phyloP scores from a whole-genome alignment of 92 coral and sea anemone species.

The Palythoa grandiflora region DNA sequence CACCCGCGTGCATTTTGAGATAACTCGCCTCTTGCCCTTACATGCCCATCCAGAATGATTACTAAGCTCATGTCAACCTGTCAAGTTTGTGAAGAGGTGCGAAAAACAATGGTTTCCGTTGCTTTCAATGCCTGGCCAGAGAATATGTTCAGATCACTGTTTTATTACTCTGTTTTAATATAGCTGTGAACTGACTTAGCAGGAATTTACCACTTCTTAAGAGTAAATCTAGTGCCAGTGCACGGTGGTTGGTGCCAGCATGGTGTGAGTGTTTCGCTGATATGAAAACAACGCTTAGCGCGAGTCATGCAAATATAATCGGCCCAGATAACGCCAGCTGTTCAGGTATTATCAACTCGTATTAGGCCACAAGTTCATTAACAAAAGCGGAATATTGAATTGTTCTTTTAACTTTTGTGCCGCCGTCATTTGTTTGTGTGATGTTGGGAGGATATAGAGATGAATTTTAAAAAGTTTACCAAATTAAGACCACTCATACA shows the following conservation, averaged over 20 bases:
- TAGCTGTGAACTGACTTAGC: slow-evolving; percentile 25
- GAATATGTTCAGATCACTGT: slow-evolving; percentile 3
- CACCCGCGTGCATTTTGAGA: slow-evolving; percentile 44
- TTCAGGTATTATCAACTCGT: background rate
- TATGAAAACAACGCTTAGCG: background rate
- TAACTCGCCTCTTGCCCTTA: slow-evolving; percentile 52
- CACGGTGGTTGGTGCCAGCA: slow-evolving; percentile 1
- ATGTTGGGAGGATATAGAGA: background rate
- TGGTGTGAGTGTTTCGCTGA: background rate
- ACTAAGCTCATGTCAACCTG: slow-evolving; percentile 60
- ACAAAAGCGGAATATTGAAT: slow-evolving; percentile 29
- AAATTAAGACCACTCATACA: background rate
- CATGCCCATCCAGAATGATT: slow-evolving; percentile 67
- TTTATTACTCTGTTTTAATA: background rate
- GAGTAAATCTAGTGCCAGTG: background rate
- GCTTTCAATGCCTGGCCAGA: slow-evolving; percentile 22
- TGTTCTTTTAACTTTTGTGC: slow-evolving; percentile 17
- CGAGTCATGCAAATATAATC: slow-evolving; percentile 42
- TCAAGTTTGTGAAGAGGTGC: slow-evolving; percentile 56
- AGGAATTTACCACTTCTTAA: slow-evolving; percentile 29
- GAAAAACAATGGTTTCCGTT: slow-evolving; percentile 35
- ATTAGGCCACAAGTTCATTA: slow-evolving; percentile 21
- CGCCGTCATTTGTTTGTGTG: slow-evolving; percentile 2
- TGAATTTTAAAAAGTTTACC: background rate
- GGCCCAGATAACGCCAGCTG: slow-evolving; percentile 38